Conservation (phyloP, 1,140 invertebrate species). For the Ephestia elutella region DNA sequence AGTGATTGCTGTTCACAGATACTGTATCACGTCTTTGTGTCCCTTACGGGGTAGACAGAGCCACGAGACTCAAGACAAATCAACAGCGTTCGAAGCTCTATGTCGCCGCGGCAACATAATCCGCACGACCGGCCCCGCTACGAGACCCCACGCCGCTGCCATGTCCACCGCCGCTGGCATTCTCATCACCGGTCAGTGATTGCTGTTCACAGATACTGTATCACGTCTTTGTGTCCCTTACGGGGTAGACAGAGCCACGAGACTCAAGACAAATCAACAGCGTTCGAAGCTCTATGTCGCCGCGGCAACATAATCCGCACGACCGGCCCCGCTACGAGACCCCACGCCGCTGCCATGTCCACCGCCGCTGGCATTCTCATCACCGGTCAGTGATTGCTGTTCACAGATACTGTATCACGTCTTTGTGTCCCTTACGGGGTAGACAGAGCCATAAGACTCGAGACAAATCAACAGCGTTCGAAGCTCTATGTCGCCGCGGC, state of each 20-base stretch:
- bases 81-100: conserved; percentile 50
- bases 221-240: no score
- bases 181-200: conserved; percentile 58
- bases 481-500: conserved; percentile 49
- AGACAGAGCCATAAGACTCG: no score
- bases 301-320: conserved; percentile 55
- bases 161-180: conserved; percentile 62
- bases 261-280: conserved; percentile 31
- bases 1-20: no score
- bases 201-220: no score
- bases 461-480: conserved; percentile 42
- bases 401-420: no score
- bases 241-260: no score
- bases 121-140: conserved; percentile 26
- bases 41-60: no score
- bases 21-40: no score
- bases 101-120: conserved; percentile 55
- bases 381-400: conserved; percentile 46
- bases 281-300: conserved; percentile 51
- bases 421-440: no score
- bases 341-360: conserved; percentile 47
- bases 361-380: conserved; percentile 67
- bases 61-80: no score
- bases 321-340: conserved; percentile 23
- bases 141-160: conserved; percentile 40